phyloP scores from a whole-genome alignment of 2,888 invertebrate genomes.

The Ecliptopera silaceata region DNA sequence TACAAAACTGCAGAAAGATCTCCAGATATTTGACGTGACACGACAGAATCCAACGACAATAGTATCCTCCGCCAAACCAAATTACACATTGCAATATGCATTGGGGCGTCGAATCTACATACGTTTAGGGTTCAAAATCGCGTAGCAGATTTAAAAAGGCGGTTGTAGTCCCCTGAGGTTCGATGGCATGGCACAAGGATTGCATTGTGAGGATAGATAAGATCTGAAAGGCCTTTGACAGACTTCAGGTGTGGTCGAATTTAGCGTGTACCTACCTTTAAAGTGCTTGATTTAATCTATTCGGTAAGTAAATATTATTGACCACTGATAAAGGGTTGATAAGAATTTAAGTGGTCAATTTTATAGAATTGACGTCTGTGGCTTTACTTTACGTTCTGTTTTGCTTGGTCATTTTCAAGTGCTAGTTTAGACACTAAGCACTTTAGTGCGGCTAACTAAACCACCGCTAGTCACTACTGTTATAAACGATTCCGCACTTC shows the following conservation, averaged over 20 bases:
- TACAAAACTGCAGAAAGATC: constrained; percentile 13
- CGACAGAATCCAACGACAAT: constrained; percentile 36
- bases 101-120: constrained; percentile 22
- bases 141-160: constrained; percentile 24
- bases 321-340: constrained; percentile 7
- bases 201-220: constrained; percentile 64
- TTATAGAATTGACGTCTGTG: not conserved
- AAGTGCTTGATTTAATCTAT: constrained; percentile 26
- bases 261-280: constrained; percentile 41
- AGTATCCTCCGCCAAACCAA: constrained; percentile 18
- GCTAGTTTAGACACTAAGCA: too few relatives aligned
- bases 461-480: too few relatives aligned
- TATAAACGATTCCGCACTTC: too few relatives aligned
- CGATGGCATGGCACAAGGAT: constrained; percentile 50
- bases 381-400: not conserved
- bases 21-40: constrained; percentile 24
- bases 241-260: constrained; percentile 67
- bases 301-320: constrained; percentile 8
- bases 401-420: not conserved
- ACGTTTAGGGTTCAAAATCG: constrained; percentile 39
- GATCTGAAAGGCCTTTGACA: constrained; percentile 59
- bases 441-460: too few relatives aligned
- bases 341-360: constrained; percentile 2
- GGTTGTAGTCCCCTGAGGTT: constrained; percentile 48
- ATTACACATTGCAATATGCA: constrained; percentile 29